Conservation (phyloP, 2,113 vertebrate species). For the Cygnus buccinator region DNA sequence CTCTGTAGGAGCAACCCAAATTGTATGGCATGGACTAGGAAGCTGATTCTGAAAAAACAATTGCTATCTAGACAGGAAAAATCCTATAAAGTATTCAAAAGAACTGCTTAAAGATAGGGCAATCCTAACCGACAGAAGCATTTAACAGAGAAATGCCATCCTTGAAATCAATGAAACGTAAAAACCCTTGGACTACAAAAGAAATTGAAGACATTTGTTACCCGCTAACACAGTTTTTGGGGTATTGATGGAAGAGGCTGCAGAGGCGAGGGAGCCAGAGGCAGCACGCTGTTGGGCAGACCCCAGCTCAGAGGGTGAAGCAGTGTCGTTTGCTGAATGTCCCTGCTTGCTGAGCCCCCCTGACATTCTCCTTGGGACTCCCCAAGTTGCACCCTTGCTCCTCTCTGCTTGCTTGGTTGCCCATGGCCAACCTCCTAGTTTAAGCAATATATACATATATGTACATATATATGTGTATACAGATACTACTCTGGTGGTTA, state of each 20-base stretch:
- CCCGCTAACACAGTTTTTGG: not conserved
- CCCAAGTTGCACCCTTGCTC: not conserved
- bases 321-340: rapidly evolving
- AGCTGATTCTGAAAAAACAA: not conserved
- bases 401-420: not conserved
- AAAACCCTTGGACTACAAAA: not conserved
- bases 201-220: not conserved
- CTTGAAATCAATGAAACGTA: not conserved
- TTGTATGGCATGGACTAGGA: not conserved
- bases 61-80: not conserved
- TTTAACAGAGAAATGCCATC: not conserved
- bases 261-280: not conserved
- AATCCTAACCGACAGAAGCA: not conserved
- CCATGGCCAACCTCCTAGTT: not conserved
- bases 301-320: not conserved
- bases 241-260: not conserved
- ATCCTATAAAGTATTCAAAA: not conserved
- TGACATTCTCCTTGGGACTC: not conserved
- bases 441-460: not conserved
- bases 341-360: not conserved
- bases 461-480: not conserved
- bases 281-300: not conserved
- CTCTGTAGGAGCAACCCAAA: not conserved
- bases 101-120: not conserved
- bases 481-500: not conserved